Percentiles rank a stretch among this genome's conserved stretches.
These are phyloP conservation scores for Orthosia gothica DNA, from an alignment of 2,888 invertebrate genomes.

Conservation along the genomic window DNA sequence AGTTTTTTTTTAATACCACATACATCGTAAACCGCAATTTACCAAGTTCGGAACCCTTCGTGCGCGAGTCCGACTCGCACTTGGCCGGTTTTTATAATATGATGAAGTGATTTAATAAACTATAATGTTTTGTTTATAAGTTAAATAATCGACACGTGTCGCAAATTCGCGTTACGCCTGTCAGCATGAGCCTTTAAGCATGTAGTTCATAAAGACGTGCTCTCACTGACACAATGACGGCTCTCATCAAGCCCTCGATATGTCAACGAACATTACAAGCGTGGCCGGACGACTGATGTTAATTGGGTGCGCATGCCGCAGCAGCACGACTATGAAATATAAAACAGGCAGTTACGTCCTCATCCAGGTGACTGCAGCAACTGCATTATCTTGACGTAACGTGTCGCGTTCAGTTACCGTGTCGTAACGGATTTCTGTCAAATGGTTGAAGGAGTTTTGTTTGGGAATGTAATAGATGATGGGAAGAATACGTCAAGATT, in stretches of 20 bases:
- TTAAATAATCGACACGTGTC: background rate
- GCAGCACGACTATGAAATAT: slow-evolving; percentile 83
- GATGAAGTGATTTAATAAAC: no score
- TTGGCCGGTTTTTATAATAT: no score
- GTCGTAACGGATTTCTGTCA: slow-evolving; percentile 58
- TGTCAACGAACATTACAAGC: slow-evolving; percentile 86
- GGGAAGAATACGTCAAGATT: slow-evolving; percentile 68
- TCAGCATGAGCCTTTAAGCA: slow-evolving; percentile 44
- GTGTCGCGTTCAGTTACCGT: slow-evolving; percentile 70
- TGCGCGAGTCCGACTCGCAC: no score
- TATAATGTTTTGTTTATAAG: no score
- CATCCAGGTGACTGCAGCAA: slow-evolving; percentile 67
- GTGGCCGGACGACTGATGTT: slow-evolving; percentile 84
- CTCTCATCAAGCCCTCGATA: slow-evolving; percentile 86
- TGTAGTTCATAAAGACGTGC: slow-evolving; percentile 79
- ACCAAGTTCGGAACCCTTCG: no score
- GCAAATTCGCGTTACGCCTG: background rate
- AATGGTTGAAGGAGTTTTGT: slow-evolving; percentile 71
- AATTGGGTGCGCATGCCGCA: slow-evolving; percentile 87
- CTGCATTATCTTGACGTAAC: slow-evolving; percentile 76
- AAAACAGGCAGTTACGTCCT: slow-evolving; percentile 74
- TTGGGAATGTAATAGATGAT: slow-evolving; percentile 75
- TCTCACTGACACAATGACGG: slow-evolving; percentile 59
- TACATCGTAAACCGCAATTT: no score
- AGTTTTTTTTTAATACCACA: no score